A percentile compares a stretch with the other conserved stretches of the same genome.
Conservation (phyloP, 2,113 vertebrate genomes). For the Amblyopsis rosae region DNA sequence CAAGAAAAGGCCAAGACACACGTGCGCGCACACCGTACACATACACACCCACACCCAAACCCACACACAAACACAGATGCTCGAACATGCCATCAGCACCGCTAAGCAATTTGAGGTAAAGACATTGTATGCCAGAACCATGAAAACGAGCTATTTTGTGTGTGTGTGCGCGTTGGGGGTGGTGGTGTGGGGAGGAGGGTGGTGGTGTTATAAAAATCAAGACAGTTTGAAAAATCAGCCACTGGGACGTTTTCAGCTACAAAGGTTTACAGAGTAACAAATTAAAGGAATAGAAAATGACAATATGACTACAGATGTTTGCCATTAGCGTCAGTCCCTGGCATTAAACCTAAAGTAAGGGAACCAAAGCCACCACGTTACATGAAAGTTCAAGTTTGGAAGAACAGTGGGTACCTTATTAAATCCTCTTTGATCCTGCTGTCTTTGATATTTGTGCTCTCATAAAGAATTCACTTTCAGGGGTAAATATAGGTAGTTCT, state of each 20-base stretch:
- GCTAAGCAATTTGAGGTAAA: slow-evolving; percentile 23
- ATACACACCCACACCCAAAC: neutral
- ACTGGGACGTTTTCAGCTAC: slow-evolving; percentile 79
- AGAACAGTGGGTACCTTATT: slow-evolving; percentile 98
- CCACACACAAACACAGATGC: neutral
- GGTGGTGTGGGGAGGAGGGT: slow-evolving; percentile 5
- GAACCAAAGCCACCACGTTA: slow-evolving; percentile 85
- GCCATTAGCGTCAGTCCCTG: slow-evolving; percentile 88
- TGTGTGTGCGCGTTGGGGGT: neutral
- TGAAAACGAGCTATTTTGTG: slow-evolving; percentile 48
- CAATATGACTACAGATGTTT: slow-evolving; percentile 90
- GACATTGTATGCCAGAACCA: slow-evolving; percentile 19
- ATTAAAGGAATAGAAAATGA: slow-evolving; percentile 90
- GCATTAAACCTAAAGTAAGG: slow-evolving; percentile 82
- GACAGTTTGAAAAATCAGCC: slow-evolving; percentile 67
- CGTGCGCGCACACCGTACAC: neutral
- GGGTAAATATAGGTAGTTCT: slow-evolving; percentile 99
- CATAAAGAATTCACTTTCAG: slow-evolving; percentile 99
- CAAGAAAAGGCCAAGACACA: no score
- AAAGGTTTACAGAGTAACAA: slow-evolving; percentile 87
- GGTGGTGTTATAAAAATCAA: slow-evolving; percentile 47
- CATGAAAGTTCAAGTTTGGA: slow-evolving; percentile 90
- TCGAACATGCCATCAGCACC: slow-evolving; percentile 9
- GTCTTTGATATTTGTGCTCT: slow-evolving; percentile 97
- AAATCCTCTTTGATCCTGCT: slow-evolving; percentile 96